Evolutionary conservation across 2,888 invertebrate species (phyloP), one percentile per base, ranked within the genome.

Genomic region (Andrena hattorfiana): DNA sequence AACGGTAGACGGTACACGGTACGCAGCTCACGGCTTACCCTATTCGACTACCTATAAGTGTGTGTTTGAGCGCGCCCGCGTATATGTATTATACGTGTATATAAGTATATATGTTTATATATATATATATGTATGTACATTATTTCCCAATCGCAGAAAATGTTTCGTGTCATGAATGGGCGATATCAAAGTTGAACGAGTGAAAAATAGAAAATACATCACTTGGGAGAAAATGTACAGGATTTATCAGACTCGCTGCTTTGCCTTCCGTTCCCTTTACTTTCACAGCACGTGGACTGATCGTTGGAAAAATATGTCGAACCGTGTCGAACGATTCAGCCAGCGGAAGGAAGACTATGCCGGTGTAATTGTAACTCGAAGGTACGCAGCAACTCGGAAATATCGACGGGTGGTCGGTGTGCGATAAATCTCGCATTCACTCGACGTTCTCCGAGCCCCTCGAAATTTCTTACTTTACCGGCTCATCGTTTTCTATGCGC

Each of bases 141-240:
- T 69, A 23, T 35, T 54, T 62, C 77, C 35, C 56, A 71, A 28
- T 72, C 16, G 56, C 49, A 63, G 23, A 68, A 56, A 59, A 30
- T 23, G n/a, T 13, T 35, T 7, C 30, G 23, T 59, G 54, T n/a
- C 32, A 10, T 42, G 13, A 42, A 49, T 32, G 30, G 32, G 28
- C 68, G 75, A 49, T 56, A 23, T 30, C 23, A 13, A 16, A 8
- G 23, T 8, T 30, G 10, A 64, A 59, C n/a, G 30, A 20, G 32
- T 30, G 28, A 62, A 70, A 51, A 59, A 62, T 79, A 79, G 13
- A 77, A 74, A 81, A 59, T 26, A 48, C 56, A 54, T 67, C 64
- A 42, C 63, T 71, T 78, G 48, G 48, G 71, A 84, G 51, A 77
- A 78, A 78, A 78, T 62, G 66, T 64, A 74, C 66, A 68, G 13